Evolutionary conservation across 1,140 invertebrate genomes (phyloP).

Genomic region (Drosophila subpulchrella): DNA sequence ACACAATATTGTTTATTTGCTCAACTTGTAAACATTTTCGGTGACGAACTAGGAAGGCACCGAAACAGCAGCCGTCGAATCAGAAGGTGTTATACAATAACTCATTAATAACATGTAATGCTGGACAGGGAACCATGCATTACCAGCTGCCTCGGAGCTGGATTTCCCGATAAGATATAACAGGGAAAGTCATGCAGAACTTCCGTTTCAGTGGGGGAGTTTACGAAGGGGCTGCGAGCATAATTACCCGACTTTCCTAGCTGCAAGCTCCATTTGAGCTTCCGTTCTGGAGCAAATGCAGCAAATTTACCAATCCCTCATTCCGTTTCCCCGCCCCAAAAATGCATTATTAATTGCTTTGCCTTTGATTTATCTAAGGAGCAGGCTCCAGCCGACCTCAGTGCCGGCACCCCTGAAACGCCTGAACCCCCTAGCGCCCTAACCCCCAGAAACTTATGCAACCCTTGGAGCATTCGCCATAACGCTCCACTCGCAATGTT

Average conservation of each 20-base stretch:
- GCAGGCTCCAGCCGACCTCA: constrained; percentile 12
- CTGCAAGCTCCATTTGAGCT: constrained; percentile 73
- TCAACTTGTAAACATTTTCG: constrained; percentile 5
- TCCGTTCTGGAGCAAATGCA: constrained; percentile 59
- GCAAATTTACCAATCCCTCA: constrained; percentile 26
- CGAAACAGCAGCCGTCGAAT: constrained; percentile 28
- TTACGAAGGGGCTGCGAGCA: constrained; percentile 30
- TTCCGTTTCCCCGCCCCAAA: constrained; percentile 15
- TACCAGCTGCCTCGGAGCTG: constrained; percentile 22
- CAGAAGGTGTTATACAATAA: constrained; percentile 51
- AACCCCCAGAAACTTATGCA: constrained; percentile 10
- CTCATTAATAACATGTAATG: constrained; percentile 30
- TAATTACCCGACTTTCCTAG: constrained; percentile 71
- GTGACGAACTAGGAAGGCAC: constrained; percentile 44
- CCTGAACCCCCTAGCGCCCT: neutral
- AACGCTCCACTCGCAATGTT: constrained; percentile 73
- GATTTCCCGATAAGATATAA: constrained; percentile 15
- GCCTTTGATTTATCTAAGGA: constrained; percentile 77
- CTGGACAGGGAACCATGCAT: constrained; percentile 15
- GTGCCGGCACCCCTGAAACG: constrained; percentile 5
- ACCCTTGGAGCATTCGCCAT: constrained; percentile 63
- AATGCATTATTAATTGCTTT: constrained; percentile 73
- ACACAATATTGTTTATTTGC: constrained; percentile 22
- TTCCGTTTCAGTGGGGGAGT: constrained; percentile 40
- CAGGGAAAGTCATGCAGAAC: constrained; percentile 43